Evolutionary conservation across 2,888 invertebrate species (phyloP).

Genomic region (Scaptomyza cyrtandrae): DNA sequence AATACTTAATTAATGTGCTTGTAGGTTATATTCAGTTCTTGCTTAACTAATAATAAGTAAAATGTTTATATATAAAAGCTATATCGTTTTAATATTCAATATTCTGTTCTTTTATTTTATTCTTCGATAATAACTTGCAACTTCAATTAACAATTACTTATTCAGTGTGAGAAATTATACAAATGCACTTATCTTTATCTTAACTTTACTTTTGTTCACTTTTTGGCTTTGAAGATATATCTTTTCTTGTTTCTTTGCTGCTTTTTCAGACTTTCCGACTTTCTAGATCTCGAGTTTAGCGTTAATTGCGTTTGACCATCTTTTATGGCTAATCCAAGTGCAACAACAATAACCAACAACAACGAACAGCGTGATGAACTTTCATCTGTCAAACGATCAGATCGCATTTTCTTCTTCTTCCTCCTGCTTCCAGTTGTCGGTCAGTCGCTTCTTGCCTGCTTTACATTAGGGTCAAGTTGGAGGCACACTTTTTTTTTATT

Average conservation of each 20-base stretch:
- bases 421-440: slow-evolving; percentile 14
- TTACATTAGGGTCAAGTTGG: slow-evolving; percentile 63
- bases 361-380: slow-evolving; percentile 29
- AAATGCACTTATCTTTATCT: not conserved
- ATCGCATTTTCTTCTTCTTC: slow-evolving; percentile 16
- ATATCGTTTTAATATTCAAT: too few species aligned
- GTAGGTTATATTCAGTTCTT: not conserved
- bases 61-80: too few species aligned
- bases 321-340: slow-evolving; percentile 53
- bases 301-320: slow-evolving; percentile 25
- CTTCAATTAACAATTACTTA: not conserved
- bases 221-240: too few species aligned
- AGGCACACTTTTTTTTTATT: not conserved
- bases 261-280: slow-evolving; percentile 4
- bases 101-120: too few species aligned
- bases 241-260: not conserved
- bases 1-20: not conserved
- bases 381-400: slow-evolving; percentile 56
- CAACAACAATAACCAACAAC: slow-evolving; percentile 17
- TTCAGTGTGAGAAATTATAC: not conserved
- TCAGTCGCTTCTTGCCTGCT: slow-evolving; percentile 1
- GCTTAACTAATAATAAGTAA: not conserved
- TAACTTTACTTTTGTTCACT: not conserved
- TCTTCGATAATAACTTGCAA: not conserved
- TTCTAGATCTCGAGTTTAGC: slow-evolving; percentile 22